A percentile compares a stretch with the other conserved stretches of the same genome.
Conservation (phyloP, 2,113 vertebrate species). For the Propithecus coquereli region DNA sequence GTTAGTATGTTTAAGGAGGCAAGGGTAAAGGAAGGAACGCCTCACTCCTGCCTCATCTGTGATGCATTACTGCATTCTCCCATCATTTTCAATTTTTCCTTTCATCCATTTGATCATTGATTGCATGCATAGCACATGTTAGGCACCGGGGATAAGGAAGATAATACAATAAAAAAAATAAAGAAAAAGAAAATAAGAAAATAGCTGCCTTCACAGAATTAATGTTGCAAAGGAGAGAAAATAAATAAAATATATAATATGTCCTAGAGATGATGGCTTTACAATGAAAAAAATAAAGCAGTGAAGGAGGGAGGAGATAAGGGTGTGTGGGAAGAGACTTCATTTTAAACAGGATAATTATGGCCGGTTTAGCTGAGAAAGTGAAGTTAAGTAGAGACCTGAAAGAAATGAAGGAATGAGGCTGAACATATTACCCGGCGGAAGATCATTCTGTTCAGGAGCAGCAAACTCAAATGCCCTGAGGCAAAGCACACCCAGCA, state of each 20-base stretch:
- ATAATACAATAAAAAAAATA: neutral
- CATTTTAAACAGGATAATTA: neutral
- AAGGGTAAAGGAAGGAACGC: too few relatives aligned
- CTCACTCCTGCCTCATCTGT: neutral
- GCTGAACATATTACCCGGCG: neutral
- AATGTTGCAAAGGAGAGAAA: neutral
- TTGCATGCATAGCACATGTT: neutral
- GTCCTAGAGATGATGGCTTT: neutral
- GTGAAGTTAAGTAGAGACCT: neutral
- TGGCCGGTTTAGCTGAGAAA: neutral
- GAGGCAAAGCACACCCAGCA: neutral
- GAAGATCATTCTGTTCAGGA: neutral
- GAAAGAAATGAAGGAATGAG: neutral
- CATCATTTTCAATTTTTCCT: neutral
- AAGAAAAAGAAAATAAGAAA: neutral
- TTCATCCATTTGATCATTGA: neutral
- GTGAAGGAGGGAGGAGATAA: neutral
- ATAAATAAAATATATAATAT: neutral
- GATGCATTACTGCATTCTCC: neutral
- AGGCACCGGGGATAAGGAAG: neutral
- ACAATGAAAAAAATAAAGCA: neutral
- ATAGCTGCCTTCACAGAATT: accelerated
- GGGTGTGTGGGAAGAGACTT: neutral
- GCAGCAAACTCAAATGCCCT: neutral
- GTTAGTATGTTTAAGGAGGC: neutral